Percentiles rank a stretch among this genome's conserved stretches.
Conservation (phyloP, 2,797 vertebrate species). For the Australoheros facetus region DNA sequence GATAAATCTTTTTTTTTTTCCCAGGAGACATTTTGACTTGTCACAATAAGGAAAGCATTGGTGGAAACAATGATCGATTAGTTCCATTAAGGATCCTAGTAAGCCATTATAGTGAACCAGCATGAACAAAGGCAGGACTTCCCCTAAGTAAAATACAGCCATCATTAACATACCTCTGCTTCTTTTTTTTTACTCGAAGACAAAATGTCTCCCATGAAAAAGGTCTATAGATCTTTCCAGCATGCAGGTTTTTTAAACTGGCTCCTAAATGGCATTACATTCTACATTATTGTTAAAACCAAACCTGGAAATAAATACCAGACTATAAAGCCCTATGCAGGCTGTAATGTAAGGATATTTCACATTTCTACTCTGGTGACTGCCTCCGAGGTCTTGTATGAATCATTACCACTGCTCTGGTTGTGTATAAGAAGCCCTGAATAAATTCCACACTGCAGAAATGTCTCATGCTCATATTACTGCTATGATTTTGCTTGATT, state of each 20-base stretch:
- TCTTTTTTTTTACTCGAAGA: not conserved
- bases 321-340: constrained; percentile 1
- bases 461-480: constrained; percentile 32
- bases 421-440: constrained; percentile 14
- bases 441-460: constrained; percentile 17
- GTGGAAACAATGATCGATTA: constrained; percentile 4
- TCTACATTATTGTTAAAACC: not conserved
- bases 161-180: not conserved
- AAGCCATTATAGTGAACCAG: not conserved
- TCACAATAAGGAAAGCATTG: not conserved
- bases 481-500: constrained; percentile 36
- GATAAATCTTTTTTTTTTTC: not conserved
- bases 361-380: not conserved
- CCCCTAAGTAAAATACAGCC: constrained; percentile 2
- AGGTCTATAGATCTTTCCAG: not conserved
- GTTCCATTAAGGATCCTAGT: not conserved
- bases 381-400: constrained; percentile 39
- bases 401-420: constrained; percentile 28
- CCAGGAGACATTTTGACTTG: not conserved
- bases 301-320: constrained; percentile 1
- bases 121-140: not conserved
- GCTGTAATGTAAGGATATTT: not conserved
- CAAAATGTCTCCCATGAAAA: not conserved
- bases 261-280: not conserved
- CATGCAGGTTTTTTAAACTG: not conserved